Percentiles rank a stretch among this genome's conserved stretches.
Conservation (phyloP, 2,113 vertebrate species). For the Taxidea taxus region DNA sequence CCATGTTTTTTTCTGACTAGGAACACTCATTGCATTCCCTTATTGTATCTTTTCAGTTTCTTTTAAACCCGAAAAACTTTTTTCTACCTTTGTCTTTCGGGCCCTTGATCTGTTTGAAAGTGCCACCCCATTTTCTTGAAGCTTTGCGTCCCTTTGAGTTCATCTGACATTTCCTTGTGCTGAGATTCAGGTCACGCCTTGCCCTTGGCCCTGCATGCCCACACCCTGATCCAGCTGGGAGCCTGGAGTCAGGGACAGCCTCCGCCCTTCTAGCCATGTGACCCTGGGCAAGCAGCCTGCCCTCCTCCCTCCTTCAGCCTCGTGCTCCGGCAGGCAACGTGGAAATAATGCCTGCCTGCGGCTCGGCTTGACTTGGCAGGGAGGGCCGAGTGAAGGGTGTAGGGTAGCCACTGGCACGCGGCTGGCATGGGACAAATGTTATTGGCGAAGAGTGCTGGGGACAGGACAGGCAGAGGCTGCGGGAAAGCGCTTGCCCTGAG, state of each 20-base stretch:
- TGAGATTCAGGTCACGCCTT: not conserved
- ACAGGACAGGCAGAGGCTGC: not conserved
- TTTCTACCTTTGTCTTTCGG: not conserved
- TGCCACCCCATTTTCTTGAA: not conserved
- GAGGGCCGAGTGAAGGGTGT: not conserved
- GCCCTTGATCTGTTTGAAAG: not conserved
- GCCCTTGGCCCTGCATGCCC: not conserved
- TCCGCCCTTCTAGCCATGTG: not conserved
- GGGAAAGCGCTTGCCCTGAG: not conserved
- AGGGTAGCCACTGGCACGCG: not conserved
- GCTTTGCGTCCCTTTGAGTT: not conserved
- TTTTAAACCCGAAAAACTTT: not conserved
- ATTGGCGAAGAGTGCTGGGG: not conserved
- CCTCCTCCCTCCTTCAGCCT: not conserved
- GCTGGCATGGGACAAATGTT: not conserved
- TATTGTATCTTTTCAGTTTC: not conserved
- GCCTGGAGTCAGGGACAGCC: not conserved
- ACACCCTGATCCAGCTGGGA: not conserved
- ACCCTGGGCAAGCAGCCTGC: not conserved
- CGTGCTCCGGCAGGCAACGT: fast-evolving
- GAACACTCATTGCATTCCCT: not conserved
- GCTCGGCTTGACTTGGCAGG: fast-evolving
- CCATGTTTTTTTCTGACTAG: not conserved
- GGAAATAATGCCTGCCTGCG: not conserved
- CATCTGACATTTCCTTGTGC: not conserved